Base-by-base conservation (phyloP, 2,888 invertebrate genomes). In the Acanthosepion lycidas region DNA sequence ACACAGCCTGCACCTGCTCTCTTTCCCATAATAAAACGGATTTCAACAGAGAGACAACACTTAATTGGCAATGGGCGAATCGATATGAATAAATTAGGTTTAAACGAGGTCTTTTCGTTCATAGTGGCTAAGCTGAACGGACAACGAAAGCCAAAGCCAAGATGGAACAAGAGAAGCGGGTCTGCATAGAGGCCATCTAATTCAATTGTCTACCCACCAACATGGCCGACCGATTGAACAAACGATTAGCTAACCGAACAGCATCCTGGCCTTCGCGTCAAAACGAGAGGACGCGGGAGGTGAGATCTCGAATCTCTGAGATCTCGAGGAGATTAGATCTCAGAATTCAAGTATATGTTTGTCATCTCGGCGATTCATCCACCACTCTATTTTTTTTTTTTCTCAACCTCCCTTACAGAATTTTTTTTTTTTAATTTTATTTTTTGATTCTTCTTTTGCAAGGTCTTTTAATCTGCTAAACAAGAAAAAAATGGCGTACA, bases 51-150 rank as follows among this genome's bases (percentile, higher is more conserved):
- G n/a, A n/a, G 78, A 78, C 78, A 78, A 15, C 78, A 78, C 33
- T 78, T 78, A n/a, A 78, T 78, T n/a, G 78, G 78, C 78, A n/a
- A 78, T 78, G 78, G n/a, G 78, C 33, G 78, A 78, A 33, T 78
- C 78, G 78, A 78, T 78, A n/a, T 33, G n/a, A 78, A 78, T 78
- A n/a, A 78, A 78, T 78, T 78, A 78, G 78, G n/a, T 78, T n/a
- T 78, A 78, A 33, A 78, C 78, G 78, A 78, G n/a, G 78, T 78
- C 78, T n/a, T 78, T 78, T n/a, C n/a, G n/a, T 78, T 78, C 78
- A n/a, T 18, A 33, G 78, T 18, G 78, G 18, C n/a, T 12, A 33
- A 78, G n/a, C 78, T n/a, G n/a, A 78, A 33, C 33, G 78, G 78
- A 78, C n/a, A 78, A 78, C n/a, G n/a, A 15, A 78, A 78, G n/a